phyloP scores from a whole-genome alignment of 1,140 invertebrate genomes.

The Plodia interpunctella region DNA sequence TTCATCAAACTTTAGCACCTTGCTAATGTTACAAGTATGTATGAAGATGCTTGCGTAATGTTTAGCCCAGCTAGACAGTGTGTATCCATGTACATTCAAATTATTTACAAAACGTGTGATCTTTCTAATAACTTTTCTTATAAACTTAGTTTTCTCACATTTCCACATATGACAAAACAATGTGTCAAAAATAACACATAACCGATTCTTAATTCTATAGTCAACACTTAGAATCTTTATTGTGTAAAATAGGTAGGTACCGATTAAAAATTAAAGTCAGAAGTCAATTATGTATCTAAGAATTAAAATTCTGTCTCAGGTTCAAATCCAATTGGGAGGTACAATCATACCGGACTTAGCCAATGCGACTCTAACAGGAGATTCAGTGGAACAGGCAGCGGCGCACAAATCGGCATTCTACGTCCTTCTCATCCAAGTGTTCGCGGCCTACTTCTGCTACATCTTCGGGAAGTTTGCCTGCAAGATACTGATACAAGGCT shows the following conservation, averaged over 20 bases:
- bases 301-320: constrained; percentile 41
- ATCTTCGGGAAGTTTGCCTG: constrained; percentile 97
- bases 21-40: neutral
- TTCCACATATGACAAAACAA: too few species aligned
- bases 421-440: constrained; percentile 88
- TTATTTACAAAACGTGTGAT: neutral
- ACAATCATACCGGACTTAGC: constrained; percentile 84
- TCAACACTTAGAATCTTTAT: too few species aligned
- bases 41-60: neutral
- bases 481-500: constrained; percentile 97
- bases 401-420: constrained; percentile 85
- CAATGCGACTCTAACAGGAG: constrained; percentile 83
- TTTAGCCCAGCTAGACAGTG: neutral
- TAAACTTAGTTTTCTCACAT: too few species aligned
- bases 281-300: too few species aligned
- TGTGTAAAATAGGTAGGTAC: too few species aligned
- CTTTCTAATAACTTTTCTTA: too few species aligned
- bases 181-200: too few species aligned
- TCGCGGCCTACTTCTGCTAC: constrained; percentile 91
- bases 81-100: neutral
- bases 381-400: constrained; percentile 83
- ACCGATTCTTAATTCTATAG: too few species aligned
- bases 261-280: too few species aligned
- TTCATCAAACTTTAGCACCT: too few species aligned
- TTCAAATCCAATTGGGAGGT: constrained; percentile 76